phyloP scores from a whole-genome alignment of 2,888 invertebrate species.

The Daptonema setosum region DNA sequence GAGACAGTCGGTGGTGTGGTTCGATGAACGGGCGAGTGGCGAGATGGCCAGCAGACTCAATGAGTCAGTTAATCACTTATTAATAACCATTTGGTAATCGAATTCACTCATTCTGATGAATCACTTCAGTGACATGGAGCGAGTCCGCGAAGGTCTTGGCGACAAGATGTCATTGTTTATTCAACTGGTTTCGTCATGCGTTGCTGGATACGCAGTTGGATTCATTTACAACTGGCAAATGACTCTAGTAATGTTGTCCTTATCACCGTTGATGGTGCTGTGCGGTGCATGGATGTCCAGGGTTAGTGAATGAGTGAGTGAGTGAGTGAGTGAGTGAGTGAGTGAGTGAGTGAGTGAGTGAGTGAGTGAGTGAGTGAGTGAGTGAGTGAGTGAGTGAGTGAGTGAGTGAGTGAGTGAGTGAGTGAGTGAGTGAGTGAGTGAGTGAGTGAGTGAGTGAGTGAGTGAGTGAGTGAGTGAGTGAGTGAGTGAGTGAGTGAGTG shows the following conservation, averaged over 20 bases:
- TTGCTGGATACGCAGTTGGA: constrained; percentile 33
- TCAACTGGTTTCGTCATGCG: constrained; percentile 30
- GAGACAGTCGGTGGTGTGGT: constrained; percentile 28
- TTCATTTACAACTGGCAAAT: constrained; percentile 37
- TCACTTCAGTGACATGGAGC: constrained; percentile 32
- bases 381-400: not conserved
- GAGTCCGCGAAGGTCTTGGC: constrained; percentile 34
- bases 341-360: too few species aligned
- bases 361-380: not conserved
- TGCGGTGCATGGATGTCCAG: constrained; percentile 30
- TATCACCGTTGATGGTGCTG: constrained; percentile 34
- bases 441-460: too few species aligned
- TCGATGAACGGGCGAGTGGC: constrained; percentile 28
- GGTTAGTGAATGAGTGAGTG: too few species aligned
- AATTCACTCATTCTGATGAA: too few species aligned
- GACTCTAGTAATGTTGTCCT: constrained; percentile 36
- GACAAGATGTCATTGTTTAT: constrained; percentile 34
- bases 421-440: not conserved
- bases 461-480: too few species aligned
- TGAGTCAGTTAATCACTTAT: too few species aligned
- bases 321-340: too few species aligned
- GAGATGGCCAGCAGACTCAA: constrained; percentile 31
- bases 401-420: not conserved
- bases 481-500: too few species aligned
- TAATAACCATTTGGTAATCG: too few species aligned